Conservation (phyloP, 2,797 vertebrate species). For the Acropternis orthonyx region DNA sequence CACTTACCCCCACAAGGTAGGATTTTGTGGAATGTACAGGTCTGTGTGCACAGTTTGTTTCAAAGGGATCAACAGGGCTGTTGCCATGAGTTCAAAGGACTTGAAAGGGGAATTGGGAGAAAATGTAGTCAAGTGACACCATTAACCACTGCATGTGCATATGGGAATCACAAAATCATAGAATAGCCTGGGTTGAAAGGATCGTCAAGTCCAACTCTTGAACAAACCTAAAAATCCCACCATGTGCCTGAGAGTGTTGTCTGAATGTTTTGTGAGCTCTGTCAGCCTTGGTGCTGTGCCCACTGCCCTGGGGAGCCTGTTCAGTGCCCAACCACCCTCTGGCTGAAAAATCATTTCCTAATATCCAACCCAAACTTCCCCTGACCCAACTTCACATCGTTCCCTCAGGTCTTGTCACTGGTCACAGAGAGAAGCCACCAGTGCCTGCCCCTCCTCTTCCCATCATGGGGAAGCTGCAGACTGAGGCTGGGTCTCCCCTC, state of each 20-base stretch:
- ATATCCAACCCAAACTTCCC: not conserved
- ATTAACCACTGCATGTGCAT: not conserved
- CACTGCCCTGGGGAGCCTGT: not conserved
- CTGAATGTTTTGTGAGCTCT: not conserved
- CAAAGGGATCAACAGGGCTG: not conserved
- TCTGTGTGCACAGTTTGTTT: not conserved
- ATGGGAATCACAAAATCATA: not conserved
- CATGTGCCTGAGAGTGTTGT: too few species aligned
- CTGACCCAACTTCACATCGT: not conserved
- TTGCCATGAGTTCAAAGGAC: not conserved
- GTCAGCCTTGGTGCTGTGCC: not conserved
- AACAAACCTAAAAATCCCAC: not conserved
- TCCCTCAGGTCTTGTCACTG: accelerated
- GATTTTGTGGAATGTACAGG: not conserved
- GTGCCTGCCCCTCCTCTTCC: not conserved
- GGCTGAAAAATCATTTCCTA: not conserved
- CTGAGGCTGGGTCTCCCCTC: not conserved
- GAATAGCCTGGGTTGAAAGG: not conserved
- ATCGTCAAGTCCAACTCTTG: not conserved
- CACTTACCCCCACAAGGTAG: too few species aligned
- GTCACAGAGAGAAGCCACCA: not conserved
- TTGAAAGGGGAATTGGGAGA: not conserved
- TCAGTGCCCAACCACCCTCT: not conserved
- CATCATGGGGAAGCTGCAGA: not conserved
- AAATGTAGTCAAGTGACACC: not conserved